Evolutionary conservation across 2,797 vertebrate genomes (phyloP), one percentile per base, ranked within the genome.

Genomic region (Falco berigora): DNA sequence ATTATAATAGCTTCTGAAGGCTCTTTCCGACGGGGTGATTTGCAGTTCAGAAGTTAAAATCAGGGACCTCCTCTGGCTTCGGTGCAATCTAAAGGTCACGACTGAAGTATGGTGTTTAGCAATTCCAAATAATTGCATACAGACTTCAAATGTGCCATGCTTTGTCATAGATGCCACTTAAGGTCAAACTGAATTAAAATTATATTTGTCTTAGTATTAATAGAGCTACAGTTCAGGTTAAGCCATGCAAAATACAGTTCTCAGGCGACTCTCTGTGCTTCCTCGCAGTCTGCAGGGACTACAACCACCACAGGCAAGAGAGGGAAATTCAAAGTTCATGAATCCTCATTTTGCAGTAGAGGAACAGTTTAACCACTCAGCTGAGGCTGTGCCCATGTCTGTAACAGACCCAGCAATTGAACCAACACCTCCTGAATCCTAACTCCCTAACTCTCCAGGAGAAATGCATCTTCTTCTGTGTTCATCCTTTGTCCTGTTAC

Each of bases 21-120:
- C 67, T 88, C 56, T 62, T 89, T 93, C 74, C 56, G 64, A 25
- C 0, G 28, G 80, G 74, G 88, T 90, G 93, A 93, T 79, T 5
- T 89, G 93, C 58, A 91, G 93, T 95, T 94, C 90, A 94, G 76
- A 80, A 91, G 92, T 86, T 81, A 94, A 90, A 94, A 79, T 16
- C 77, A 16, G 85, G 82, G 82, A 76, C 20, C 81, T 87, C 59
- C 92, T 59, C 86, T 72, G 92, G 90, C 83, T 75, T 5, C 2
- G 0, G 89, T 50, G 75, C 42, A 80, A 91, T 74, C 32, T 16
- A 69, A 91, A 90, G 92, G 89, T 94, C 96, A 34, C 0, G 32
- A 68, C 1, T 75, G 94, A 81, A 86, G 87, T 12, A 21, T 4
- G 67, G 71, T 32, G 58, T 61, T 96, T 64, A 95, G 95, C 82